phyloP scores from a whole-genome alignment of 2,113 vertebrate genomes.

The Artemisiospiza belli region DNA sequence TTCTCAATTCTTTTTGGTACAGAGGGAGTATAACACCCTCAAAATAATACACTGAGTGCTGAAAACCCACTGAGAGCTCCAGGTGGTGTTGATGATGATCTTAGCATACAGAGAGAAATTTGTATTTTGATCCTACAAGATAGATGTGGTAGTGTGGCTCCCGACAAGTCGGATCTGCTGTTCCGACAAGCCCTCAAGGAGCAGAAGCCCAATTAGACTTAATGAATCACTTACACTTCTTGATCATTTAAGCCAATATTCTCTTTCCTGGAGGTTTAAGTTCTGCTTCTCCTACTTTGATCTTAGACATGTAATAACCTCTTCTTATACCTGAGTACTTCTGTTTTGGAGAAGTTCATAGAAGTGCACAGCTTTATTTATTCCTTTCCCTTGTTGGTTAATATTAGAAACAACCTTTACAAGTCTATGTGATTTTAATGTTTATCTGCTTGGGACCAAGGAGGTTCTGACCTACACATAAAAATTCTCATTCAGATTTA shows the following conservation, averaged over 20 bases:
- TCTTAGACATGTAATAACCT: background rate
- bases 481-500: background rate
- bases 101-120: background rate
- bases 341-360: background rate
- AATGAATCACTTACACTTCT: slow-evolving; percentile 14
- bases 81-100: background rate
- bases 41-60: background rate
- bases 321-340: background rate
- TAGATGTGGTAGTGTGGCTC: background rate
- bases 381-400: background rate
- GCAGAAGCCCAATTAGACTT: slow-evolving; percentile 14
- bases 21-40: background rate
- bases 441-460: background rate
- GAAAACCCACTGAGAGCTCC: background rate
- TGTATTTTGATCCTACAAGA: background rate
- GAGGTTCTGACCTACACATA: background rate
- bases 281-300: background rate
- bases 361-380: background rate
- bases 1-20: background rate
- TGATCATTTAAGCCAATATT: slow-evolving; percentile 20
- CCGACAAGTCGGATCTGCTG: background rate
- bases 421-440: background rate
- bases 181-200: slow-evolving; percentile 3
- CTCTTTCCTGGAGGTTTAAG: slow-evolving; percentile 13
- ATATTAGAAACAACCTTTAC: background rate